Evolutionary conservation across 2,113 vertebrate species (phyloP).

Genomic region (Oncorhynchus mykiss): DNA sequence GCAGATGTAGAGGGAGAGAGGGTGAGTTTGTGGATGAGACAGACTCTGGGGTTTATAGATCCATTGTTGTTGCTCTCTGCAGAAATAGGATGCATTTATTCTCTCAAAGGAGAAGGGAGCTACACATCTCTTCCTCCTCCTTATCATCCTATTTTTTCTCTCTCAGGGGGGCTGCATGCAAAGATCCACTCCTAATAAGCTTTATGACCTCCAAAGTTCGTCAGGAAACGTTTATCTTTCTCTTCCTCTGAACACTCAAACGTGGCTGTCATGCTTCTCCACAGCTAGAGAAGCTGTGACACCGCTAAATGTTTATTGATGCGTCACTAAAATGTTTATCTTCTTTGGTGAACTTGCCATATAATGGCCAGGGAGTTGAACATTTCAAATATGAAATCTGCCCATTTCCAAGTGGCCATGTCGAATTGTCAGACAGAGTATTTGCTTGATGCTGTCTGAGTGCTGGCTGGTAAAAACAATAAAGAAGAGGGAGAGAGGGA

Average conservation of each 20-base stretch:
- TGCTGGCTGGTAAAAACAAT: slow-evolving; percentile 26
- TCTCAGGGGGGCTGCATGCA: slow-evolving; percentile 47
- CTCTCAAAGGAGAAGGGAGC: background rate
- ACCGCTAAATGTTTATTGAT: slow-evolving; percentile 1
- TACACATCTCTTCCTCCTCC: slow-evolving; percentile 15
- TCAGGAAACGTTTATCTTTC: background rate
- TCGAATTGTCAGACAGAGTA: slow-evolving; percentile 50
- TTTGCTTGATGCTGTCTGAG: slow-evolving; percentile 24
- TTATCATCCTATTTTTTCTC: slow-evolving; percentile 30
- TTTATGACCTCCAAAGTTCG: slow-evolving; percentile 62
- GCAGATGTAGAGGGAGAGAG: slow-evolving; percentile 29
- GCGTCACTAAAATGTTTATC: slow-evolving; percentile 22
- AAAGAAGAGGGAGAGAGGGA: slow-evolving; percentile 6
- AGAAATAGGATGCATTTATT: slow-evolving; percentile 47
- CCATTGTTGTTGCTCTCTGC: slow-evolving; percentile 48
- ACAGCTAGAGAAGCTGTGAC: slow-evolving; percentile 47
- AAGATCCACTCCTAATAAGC: slow-evolving; percentile 54
- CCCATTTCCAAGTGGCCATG: slow-evolving; percentile 56
- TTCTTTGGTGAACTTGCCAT: slow-evolving; percentile 30
- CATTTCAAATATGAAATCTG: slow-evolving; percentile 37
- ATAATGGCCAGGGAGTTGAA: slow-evolving; percentile 29
- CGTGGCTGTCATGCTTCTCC: slow-evolving; percentile 47
- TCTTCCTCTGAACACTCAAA: slow-evolving; percentile 19
- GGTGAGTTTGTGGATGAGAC: slow-evolving; percentile 46
- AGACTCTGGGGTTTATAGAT: slow-evolving; percentile 54